phyloP scores from a whole-genome alignment of 2,113 vertebrate genomes.

The Maccullochella peelii region DNA sequence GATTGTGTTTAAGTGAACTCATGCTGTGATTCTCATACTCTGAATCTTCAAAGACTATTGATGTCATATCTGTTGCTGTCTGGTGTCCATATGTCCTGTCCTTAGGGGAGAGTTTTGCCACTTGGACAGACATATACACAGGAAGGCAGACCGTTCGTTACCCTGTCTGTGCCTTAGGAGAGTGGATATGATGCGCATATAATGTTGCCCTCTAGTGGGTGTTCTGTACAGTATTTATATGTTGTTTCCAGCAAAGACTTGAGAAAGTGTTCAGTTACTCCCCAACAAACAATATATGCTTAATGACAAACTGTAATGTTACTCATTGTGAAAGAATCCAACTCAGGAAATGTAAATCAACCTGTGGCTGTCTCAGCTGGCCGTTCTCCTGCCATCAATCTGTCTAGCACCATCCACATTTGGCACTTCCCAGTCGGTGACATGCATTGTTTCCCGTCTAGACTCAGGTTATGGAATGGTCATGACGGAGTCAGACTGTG shows the following conservation, averaged over 20 bases:
- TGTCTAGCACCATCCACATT: not conserved
- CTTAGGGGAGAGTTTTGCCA: conserved; percentile 38
- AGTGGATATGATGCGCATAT: no score
- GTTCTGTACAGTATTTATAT: not conserved
- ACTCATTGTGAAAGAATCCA: not conserved
- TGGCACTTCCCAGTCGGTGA: conserved; percentile 1
- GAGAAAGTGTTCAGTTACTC: not conserved
- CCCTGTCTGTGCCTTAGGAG: not conserved
- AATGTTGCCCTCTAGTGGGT: conserved; percentile 28
- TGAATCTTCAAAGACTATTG: not conserved
- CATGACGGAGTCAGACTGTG: conserved; percentile 19
- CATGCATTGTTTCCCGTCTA: not conserved
- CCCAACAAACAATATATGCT: not conserved
- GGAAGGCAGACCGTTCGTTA: conserved; percentile 52
- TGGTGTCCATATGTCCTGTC: conserved; percentile 65
- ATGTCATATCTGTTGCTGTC: conserved; percentile 23
- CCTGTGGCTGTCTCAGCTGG: not conserved
- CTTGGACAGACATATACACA: conserved; percentile 50
- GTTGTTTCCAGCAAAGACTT: not conserved
- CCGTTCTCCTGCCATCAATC: not conserved
- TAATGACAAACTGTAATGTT: not conserved
- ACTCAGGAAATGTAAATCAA: conserved; percentile 45
- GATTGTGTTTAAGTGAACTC: not conserved
- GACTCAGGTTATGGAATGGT: not conserved
- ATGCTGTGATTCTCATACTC: not conserved